Conservation (phyloP, 1,140 invertebrate species). For the Daktulosphaira vitifoliae region DNA sequence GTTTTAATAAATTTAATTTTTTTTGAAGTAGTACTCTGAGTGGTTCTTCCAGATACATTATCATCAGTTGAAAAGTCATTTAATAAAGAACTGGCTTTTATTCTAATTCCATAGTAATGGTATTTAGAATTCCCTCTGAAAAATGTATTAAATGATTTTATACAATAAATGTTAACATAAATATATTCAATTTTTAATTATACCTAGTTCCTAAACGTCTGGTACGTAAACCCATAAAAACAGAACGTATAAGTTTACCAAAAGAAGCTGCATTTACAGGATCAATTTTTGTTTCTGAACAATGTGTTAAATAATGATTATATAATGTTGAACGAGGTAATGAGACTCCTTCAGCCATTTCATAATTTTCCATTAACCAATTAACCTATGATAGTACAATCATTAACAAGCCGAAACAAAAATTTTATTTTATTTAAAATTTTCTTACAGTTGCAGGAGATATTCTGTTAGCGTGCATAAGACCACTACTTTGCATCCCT, state of each 20-base stretch:
- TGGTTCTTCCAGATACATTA: conserved; percentile 32
- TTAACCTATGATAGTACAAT: conserved; percentile 60
- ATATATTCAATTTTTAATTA: conserved; percentile 32
- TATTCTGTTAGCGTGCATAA: conserved; percentile 74
- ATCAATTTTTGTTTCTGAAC: conserved; percentile 86
- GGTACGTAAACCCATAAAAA: conserved; percentile 91
- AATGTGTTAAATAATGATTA: conserved; percentile 92
- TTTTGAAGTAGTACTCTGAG: conserved; percentile 34
- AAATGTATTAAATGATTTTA: conserved; percentile 8
- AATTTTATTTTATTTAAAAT: conserved; percentile 41
- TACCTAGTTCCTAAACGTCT: conserved; percentile 85
- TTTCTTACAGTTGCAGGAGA: conserved; percentile 79
- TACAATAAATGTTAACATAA: neutral
- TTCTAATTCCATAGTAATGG: conserved; percentile 98
- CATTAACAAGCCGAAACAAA: neutral
- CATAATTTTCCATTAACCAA: conserved; percentile 97
- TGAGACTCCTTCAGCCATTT: conserved; percentile 94
- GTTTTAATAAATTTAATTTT: conserved; percentile 35
- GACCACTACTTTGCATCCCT: conserved; percentile 47
- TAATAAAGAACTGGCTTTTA: conserved; percentile 78
- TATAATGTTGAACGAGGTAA: conserved; percentile 92
- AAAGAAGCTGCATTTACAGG: conserved; percentile 98
- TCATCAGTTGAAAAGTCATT: conserved; percentile 45
- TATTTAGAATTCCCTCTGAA: conserved; percentile 97
- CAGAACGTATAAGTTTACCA: conserved; percentile 95